These are phyloP conservation scores for Prenolepis imparis DNA, from an alignment of 2,888 invertebrate species.

Conservation along the genomic window DNA sequence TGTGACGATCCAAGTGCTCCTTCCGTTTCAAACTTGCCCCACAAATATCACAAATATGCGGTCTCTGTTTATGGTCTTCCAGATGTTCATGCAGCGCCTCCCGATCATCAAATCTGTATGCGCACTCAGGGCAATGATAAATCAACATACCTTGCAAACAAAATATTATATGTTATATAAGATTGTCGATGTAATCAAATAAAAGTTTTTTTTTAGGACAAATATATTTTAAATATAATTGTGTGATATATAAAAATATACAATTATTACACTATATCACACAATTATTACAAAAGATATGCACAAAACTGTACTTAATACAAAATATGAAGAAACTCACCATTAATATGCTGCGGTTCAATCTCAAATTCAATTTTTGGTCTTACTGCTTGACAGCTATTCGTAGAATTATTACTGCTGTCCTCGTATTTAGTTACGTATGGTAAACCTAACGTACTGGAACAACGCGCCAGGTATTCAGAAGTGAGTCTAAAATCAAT, in stretches of 20 bases:
- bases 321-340: conserved; percentile 64
- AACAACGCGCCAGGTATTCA: conserved; percentile 84
- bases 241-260: too few species aligned
- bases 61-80: conserved; percentile 92
- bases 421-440: conserved; percentile 82
- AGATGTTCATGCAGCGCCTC: conserved; percentile 88
- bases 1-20: conserved; percentile 93
- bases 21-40: conserved; percentile 93
- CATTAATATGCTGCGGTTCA: conserved; percentile 83
- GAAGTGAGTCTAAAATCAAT: conserved; percentile 84
- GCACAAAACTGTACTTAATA: not conserved
- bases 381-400: conserved; percentile 78
- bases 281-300: not conserved
- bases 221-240: not conserved
- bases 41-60: conserved; percentile 93
- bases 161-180: conserved; percentile 1
- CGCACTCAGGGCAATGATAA: conserved; percentile 84
- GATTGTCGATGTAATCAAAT: not conserved
- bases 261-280: not conserved
- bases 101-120: conserved; percentile 83
- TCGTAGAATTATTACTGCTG: conserved; percentile 78
- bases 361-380: conserved; percentile 83
- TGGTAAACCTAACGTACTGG: conserved; percentile 82
- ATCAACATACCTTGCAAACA: conserved; percentile 79
- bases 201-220: not conserved